Conservation (phyloP, 2,888 invertebrate species). For the Campoplex nolae region DNA sequence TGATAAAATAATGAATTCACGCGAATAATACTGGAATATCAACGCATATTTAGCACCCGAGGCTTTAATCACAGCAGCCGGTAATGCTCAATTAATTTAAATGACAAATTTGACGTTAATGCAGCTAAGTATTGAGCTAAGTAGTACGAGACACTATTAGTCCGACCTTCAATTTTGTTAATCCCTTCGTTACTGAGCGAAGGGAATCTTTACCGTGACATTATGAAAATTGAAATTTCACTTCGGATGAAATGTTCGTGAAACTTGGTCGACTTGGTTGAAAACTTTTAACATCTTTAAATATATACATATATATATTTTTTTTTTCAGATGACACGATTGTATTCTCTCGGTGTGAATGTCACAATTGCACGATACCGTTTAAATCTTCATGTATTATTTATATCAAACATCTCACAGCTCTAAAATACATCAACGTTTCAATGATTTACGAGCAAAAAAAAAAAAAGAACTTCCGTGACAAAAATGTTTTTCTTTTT, state of each 20-base stretch:
- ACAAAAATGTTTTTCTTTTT: neutral
- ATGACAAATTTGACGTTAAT: constrained; percentile 36
- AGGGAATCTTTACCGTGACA: constrained; percentile 16
- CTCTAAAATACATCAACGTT: neutral
- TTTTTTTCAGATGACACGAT: neutral
- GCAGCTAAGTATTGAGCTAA: constrained; percentile 12
- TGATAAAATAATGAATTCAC: neutral
- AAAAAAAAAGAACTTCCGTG: neutral
- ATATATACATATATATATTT: neutral
- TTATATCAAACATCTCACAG: neutral
- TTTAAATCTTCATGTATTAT: neutral
- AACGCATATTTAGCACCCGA: neutral
- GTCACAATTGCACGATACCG: neutral
- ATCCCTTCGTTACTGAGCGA: constrained; percentile 2
- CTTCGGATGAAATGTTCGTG: neutral
- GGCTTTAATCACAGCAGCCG: neutral
- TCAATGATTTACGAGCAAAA: neutral
- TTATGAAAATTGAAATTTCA: constrained; percentile 32
- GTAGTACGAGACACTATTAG: constrained; percentile 40
- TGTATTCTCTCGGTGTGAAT: neutral
- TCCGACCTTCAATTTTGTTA: constrained; percentile 43
- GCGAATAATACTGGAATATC: neutral
- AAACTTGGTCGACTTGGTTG: neutral
- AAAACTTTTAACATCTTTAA: neutral
- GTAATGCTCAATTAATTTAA: constrained; percentile 15